These are phyloP conservation scores for Patiria pectinifera DNA, from an alignment of 53 echinoderm and acorn worm species.

Conservation along the genomic window DNA sequence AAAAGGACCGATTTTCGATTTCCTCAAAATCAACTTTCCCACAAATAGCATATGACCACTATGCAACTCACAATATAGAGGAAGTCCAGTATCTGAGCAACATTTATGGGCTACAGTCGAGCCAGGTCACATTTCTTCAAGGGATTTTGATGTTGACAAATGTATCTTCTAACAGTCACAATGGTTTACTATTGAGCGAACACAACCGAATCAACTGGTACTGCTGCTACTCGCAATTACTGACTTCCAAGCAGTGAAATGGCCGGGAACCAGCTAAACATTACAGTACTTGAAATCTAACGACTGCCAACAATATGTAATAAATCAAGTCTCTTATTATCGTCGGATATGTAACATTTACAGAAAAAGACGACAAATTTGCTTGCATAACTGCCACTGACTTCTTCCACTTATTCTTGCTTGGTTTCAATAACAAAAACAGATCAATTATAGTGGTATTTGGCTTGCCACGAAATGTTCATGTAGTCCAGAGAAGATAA, in stretches of 20 bases:
- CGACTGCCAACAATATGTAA: not conserved
- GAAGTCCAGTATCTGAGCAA: too few species aligned
- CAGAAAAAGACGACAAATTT: not conserved
- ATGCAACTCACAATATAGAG: too few species aligned
- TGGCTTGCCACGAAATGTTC: too few species aligned
- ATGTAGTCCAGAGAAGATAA: too few species aligned
- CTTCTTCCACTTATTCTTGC: not conserved
- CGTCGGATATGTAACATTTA: not conserved
- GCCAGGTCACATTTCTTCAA: too few species aligned
- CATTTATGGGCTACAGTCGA: too few species aligned
- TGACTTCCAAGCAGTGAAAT: not conserved
- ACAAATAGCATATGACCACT: too few species aligned
- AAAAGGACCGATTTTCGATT: too few species aligned
- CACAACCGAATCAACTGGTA: not conserved
- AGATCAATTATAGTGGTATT: not conserved
- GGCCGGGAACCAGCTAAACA: not conserved
- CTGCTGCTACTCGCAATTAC: not conserved
- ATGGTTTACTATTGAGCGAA: not conserved
- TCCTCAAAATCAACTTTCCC: too few species aligned
- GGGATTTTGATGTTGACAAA: too few species aligned
- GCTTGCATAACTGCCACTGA: not conserved
- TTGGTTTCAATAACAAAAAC: not conserved
- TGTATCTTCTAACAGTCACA: too few species aligned
- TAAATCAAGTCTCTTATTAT: not conserved
- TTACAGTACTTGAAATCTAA: not conserved